A percentile compares a stretch with the other conserved stretches of the same genome.
Conservation (phyloP, 2,113 vertebrate genomes). For the Rhynchomys soricoides region DNA sequence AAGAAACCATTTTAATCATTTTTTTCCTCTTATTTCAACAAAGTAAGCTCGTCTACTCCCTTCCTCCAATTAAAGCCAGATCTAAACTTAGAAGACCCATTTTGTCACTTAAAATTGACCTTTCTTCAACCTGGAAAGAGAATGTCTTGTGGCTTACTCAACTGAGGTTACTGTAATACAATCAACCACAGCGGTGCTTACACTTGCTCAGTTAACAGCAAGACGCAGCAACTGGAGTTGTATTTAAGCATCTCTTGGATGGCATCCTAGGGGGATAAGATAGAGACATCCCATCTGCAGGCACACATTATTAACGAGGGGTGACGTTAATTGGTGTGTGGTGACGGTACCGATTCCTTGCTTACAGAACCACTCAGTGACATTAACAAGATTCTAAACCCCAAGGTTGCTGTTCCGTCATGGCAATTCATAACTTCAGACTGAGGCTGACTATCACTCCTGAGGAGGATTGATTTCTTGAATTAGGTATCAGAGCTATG, state of each 20-base stretch:
- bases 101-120: conserved; percentile 9
- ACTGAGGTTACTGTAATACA: not conserved
- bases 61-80: not conserved
- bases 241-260: conserved; percentile 53
- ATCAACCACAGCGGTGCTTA: conserved; percentile 44
- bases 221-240: conserved; percentile 52
- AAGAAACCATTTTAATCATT: not conserved
- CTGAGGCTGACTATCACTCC: conserved; percentile 18
- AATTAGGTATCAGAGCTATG: conserved; percentile 38
- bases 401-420: not conserved
- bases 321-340: conserved; percentile 22
- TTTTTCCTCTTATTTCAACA: conserved; percentile 27
- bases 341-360: not conserved
- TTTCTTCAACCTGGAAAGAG: not conserved
- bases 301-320: conserved; percentile 48
- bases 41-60: not conserved
- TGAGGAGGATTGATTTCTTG: conserved; percentile 33
- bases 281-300: conserved; percentile 47
- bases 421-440: conserved; percentile 7
- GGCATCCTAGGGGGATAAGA: conserved; percentile 49
- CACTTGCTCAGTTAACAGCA: conserved; percentile 49
- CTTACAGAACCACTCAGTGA: not conserved
- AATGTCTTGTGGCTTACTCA: not conserved
- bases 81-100: not conserved
- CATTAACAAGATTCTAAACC: conserved; percentile 57